Evolutionary conservation across 2,113 vertebrate species (phyloP).

Genomic region (Aphelocoma coerulescens): DNA sequence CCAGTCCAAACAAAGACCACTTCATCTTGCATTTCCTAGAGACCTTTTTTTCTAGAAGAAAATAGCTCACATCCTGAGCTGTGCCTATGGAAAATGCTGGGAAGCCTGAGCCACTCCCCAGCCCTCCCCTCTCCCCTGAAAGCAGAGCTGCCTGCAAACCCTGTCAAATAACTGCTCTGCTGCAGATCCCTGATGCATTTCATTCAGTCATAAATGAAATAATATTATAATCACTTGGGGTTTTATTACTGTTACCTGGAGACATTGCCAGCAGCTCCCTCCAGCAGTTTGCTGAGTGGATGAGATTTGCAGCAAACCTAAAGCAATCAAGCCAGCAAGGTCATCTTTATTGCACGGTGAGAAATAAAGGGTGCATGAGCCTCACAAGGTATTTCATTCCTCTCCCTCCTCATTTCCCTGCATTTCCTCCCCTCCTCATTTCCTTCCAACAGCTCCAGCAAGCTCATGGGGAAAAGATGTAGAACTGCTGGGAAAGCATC

Average conservation of each 20-base stretch:
- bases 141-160: background rate
- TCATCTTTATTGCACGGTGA: background rate
- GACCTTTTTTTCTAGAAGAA: slow-evolving; percentile 8
- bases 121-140: background rate
- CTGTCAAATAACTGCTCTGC: background rate
- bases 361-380: background rate
- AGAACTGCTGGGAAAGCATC: background rate
- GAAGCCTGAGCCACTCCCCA: background rate
- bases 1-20: slow-evolving; percentile 60
- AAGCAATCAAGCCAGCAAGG: background rate
- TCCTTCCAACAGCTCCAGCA: background rate
- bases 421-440: background rate
- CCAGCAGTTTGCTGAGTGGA: background rate
- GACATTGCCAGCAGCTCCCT: background rate
- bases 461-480: background rate
- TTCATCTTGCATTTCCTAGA: slow-evolving; percentile 72
- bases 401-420: background rate
- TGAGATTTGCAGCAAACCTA: background rate
- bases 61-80: background rate
- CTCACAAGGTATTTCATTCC: background rate
- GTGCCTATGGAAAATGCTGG: background rate
- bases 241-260: slow-evolving; percentile 4
- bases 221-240: background rate
- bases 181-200: background rate
- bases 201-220: background rate